Base-by-base conservation (phyloP, 2,797 vertebrate species). In the Cossypha dichroa region DNA sequence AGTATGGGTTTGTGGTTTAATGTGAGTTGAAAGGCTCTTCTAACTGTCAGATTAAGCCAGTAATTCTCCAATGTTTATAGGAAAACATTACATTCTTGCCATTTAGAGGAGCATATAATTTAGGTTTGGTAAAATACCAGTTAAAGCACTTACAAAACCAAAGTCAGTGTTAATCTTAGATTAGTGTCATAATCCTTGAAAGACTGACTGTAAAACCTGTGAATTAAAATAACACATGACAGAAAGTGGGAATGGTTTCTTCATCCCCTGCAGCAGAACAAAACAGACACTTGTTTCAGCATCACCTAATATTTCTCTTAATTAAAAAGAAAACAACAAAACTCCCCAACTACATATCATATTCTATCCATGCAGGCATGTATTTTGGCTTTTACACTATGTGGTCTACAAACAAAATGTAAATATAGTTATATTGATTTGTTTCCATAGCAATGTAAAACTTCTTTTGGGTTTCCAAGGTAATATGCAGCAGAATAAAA, bases 361-460 rank as follows among this genome's bases (percentile, higher is more conserved):
- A 52, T 89, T 90, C 55, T 52, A 75, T 90, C 58, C 68, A 67
- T 63, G 78, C 40, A 83, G 75, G 25, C 38, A 46, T 58, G 16
- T 34, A 55, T 74, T 80, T 87, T 92, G 60, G 45, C 63, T 63
- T 95, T 97, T 96, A 67, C n/a, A 80, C 88, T 79, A 79, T n/a
- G n/a, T 94, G 34, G 18, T 79, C 94, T 96, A 95, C 94, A 97
- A 97, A 96, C 91, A 97, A 97, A 97, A 95, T 79, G 59, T 92
- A 93, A 96, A 86, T 89, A 95, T 85, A 85, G 95, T 95, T 95
- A 94, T 94, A 96, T 90, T 96, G 90, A 96, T 95, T 97, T 96
- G 95, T 98, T 97, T 97, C 97, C 95, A 97, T 97, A 95, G 96
- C 69, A 88, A 98, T 97, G 41, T 73, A 94, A 93, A 96, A 9